These are phyloP conservation scores for Otolemur crassicaudatus DNA, from an alignment of 2,797 vertebrate species.

Conservation along the genomic window DNA sequence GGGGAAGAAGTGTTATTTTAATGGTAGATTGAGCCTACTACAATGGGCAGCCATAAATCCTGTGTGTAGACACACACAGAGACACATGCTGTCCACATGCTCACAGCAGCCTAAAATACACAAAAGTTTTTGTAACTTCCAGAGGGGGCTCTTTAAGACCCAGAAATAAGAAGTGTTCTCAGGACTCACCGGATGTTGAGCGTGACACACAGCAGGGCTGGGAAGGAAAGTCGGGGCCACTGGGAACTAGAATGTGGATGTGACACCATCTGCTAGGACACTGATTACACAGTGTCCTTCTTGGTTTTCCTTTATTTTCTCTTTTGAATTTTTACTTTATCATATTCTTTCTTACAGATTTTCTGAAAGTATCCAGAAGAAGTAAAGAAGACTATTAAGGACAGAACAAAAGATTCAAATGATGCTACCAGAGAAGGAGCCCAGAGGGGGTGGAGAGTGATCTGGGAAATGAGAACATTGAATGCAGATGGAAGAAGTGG, in stretches of 20 bases:
- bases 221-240: no score
- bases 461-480: background rate
- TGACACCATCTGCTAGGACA: background rate
- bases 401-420: background rate
- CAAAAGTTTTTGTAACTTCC: background rate
- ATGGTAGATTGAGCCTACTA: background rate
- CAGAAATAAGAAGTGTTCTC: background rate
- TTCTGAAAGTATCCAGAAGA: conserved; percentile 8
- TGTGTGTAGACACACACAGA: background rate
- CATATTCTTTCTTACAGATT: background rate
- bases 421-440: background rate
- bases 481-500: background rate
- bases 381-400: background rate
- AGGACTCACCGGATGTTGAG: background rate
- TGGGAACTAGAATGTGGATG: background rate
- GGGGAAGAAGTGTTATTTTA: background rate
- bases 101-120: background rate
- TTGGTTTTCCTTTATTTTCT: background rate
- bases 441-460: background rate
- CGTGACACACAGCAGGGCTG: rapidly evolving
- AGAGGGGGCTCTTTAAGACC: background rate
- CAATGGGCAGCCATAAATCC: conserved; percentile 9
- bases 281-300: background rate
- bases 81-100: background rate
- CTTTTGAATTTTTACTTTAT: conserved; percentile 18